These are phyloP conservation scores for Ctenopoma kingsleyae DNA, from an alignment of 2,797 vertebrate genomes.

Conservation along the genomic window DNA sequence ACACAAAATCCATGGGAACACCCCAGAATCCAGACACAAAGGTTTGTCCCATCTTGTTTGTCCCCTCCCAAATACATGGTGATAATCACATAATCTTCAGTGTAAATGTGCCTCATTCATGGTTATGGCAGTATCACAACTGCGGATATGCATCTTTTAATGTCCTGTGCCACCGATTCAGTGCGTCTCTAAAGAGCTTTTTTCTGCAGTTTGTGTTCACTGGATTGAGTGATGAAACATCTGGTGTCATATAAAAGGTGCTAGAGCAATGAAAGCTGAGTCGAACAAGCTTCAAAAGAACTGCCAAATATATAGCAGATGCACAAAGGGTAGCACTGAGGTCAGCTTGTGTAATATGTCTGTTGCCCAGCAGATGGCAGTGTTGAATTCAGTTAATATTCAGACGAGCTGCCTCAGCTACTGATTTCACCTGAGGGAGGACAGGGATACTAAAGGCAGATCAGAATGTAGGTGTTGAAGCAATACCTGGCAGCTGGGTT, in stretches of 20 bases:
- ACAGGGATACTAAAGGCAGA: constrained; percentile 10
- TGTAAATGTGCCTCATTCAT: constrained; percentile 59
- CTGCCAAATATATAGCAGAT: constrained; percentile 53
- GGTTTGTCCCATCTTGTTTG: constrained; percentile 34
- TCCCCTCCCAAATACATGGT: constrained; percentile 28
- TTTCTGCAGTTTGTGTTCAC: constrained; percentile 43
- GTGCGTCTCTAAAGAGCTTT: constrained; percentile 51
- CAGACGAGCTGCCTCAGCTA: constrained; percentile 4
- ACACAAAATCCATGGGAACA: constrained; percentile 14
- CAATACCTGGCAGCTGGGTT: constrained; percentile 42
- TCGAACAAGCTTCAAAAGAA: constrained; percentile 47
- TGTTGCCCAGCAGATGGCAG: constrained; percentile 57
- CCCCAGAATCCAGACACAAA: constrained; percentile 17
- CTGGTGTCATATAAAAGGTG: constrained; percentile 72
- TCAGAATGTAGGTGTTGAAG: constrained; percentile 34
- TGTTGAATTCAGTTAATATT: constrained; percentile 30
- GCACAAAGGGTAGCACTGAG: constrained; percentile 46
- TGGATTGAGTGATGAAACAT: constrained; percentile 70
- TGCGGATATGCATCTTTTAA: constrained; percentile 55
- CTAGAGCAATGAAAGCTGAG: constrained; percentile 57
- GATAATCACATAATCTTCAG: constrained; percentile 60
- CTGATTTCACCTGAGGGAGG: constrained; percentile 29
- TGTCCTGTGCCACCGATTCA: constrained; percentile 36
- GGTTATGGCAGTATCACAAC: constrained; percentile 60
- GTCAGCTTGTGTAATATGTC: constrained; percentile 55